phyloP scores from a whole-genome alignment of 2,888 invertebrate genomes.

The Lithophane semibrunnea region DNA sequence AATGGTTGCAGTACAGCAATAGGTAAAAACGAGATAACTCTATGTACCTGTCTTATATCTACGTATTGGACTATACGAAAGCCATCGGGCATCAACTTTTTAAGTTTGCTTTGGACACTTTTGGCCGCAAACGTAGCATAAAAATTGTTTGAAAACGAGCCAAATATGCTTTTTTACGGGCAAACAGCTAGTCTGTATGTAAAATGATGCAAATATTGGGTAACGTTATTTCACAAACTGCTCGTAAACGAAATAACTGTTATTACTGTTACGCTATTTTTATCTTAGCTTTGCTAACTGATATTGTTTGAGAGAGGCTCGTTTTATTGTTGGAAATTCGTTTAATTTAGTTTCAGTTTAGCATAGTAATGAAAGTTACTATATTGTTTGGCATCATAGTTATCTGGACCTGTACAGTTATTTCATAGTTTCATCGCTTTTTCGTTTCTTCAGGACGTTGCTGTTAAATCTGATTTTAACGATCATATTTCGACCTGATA shows the following conservation, averaged over 20 bases:
- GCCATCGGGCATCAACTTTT: conserved; percentile 16
- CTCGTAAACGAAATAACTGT: conserved; percentile 50
- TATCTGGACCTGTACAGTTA: no score
- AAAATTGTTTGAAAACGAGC: conserved; percentile 56
- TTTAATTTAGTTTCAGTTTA: background rate
- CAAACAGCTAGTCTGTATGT: conserved; percentile 24
- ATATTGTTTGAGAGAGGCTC: background rate
- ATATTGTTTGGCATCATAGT: no score
- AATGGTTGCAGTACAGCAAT: background rate
- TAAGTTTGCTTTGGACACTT: conserved; percentile 16
- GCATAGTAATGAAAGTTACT: no score
- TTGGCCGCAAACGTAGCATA: conserved; percentile 41
- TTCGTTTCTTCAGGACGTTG: no score
- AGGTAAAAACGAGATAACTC: background rate
- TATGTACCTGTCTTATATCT: background rate
- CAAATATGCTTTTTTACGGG: conserved; percentile 54
- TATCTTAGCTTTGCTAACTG: background rate
- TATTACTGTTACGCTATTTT: conserved; percentile 43
- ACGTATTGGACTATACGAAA: background rate
- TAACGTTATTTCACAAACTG: conserved; percentile 35
- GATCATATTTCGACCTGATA: no score
- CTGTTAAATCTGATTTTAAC: no score
- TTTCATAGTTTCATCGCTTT: no score
- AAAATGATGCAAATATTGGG: conserved; percentile 38
- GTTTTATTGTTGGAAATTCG: background rate